phyloP scores from a whole-genome alignment of 2,888 invertebrate genomes.

The Cerastoderma edule region DNA sequence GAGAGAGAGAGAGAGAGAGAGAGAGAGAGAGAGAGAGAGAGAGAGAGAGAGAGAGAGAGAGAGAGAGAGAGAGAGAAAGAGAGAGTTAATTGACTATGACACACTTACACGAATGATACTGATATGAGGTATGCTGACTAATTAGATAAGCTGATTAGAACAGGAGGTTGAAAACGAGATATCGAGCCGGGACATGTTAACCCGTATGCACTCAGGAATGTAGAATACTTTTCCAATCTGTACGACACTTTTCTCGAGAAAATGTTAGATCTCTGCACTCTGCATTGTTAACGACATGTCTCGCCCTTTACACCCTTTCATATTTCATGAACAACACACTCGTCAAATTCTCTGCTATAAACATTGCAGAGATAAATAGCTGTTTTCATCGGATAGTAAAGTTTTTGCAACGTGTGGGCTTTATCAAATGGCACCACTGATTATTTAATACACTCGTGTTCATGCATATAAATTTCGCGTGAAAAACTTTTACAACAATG shows the following conservation, averaged over 20 bases:
- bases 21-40: conserved; percentile 1
- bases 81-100: not conserved
- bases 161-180: not conserved
- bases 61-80: not conserved
- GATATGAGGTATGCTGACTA: not conserved
- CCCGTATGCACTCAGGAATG: not conserved
- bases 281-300: no score
- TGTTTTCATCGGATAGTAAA: no score
- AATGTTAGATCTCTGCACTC: no score
- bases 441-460: no score
- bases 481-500: no score
- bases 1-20: not conserved
- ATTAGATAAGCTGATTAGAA: not conserved
- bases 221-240: not conserved
- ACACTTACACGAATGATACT: not conserved
- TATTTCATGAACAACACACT: no score
- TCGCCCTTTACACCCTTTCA: no score
- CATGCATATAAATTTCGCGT: no score
- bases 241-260: not conserved
- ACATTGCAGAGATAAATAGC: no score
- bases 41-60: conserved; percentile 1
- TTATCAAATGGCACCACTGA: no score
- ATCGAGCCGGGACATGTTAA: not conserved
- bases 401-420: no score
- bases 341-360: no score